Percentiles rank a stretch among this genome's conserved stretches.
Conservation (phyloP, 2,797 vertebrate genomes). For the Dendrocincla tyrannina region DNA sequence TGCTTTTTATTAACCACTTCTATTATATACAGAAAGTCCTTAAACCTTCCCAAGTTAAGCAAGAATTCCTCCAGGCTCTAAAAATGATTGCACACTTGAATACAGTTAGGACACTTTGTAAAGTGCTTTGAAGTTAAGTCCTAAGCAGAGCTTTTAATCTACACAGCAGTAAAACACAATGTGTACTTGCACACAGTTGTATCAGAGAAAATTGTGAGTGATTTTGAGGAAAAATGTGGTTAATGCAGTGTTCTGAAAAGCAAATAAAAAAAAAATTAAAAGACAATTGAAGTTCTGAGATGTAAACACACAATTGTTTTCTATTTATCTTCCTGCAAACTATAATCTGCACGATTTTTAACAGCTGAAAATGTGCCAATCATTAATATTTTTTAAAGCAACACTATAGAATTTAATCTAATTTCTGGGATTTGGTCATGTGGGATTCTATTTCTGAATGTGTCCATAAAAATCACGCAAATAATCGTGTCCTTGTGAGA, state of each 20-base stretch:
- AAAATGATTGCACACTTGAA: background rate
- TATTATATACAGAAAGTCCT: background rate
- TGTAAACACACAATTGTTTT: background rate
- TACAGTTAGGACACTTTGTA: background rate
- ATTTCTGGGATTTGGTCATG: background rate
- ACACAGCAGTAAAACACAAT: background rate
- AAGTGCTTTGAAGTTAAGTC: constrained; percentile 21
- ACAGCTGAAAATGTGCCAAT: background rate
- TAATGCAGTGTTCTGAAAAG: background rate
- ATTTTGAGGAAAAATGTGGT: background rate
- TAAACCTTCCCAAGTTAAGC: background rate
- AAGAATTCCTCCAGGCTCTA: background rate
- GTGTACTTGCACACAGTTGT: background rate
- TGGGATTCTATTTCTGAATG: background rate
- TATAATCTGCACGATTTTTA: background rate
- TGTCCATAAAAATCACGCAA: background rate
- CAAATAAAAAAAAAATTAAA: background rate
- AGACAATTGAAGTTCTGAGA: background rate
- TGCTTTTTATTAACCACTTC: background rate
- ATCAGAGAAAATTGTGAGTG: background rate
- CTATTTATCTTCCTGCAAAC: background rate
- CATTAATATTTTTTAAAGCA: background rate
- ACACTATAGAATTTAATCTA: background rate
- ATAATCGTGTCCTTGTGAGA: background rate
- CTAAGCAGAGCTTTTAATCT: background rate